Evolutionary conservation across 2,113 vertebrate species (phyloP).

Genomic region (Paraplagusia blochii): DNA sequence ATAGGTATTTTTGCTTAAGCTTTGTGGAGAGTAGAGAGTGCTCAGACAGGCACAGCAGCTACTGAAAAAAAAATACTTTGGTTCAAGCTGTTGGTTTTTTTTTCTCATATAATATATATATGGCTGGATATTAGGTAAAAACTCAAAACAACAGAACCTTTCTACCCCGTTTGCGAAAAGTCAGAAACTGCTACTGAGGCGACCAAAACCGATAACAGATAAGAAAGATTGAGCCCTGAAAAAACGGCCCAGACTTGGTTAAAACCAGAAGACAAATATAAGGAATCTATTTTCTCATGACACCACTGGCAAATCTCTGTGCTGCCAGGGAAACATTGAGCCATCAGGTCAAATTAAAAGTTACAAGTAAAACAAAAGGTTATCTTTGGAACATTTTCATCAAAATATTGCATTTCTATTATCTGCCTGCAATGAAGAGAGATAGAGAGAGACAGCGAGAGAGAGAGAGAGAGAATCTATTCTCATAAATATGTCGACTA

Average conservation of each 20-base stretch:
- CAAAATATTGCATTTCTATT: slow-evolving; percentile 83
- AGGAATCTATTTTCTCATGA: slow-evolving; percentile 37
- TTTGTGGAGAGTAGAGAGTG: slow-evolving; percentile 86
- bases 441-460: too few relatives aligned
- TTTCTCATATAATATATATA: slow-evolving; percentile 56
- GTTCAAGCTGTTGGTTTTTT: slow-evolving; percentile 91
- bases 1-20: slow-evolving; percentile 78
- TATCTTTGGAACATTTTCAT: slow-evolving; percentile 80
- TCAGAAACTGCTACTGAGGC: slow-evolving; percentile 71
- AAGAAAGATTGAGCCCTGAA: slow-evolving; percentile 30
- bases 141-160: slow-evolving; percentile 52
- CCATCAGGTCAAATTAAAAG: slow-evolving; percentile 49
- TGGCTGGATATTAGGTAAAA: slow-evolving; percentile 83
- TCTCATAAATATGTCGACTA: slow-evolving; percentile 81
- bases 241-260: slow-evolving; percentile 34
- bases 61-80: slow-evolving; percentile 97
- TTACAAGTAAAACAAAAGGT: slow-evolving; percentile 54
- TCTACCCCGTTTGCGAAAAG: slow-evolving; percentile 77
- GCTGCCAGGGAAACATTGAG: slow-evolving; percentile 63
- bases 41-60: slow-evolving; percentile 95
- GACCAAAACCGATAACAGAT: slow-evolving; percentile 35
- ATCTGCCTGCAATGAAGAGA: slow-evolving; percentile 71
- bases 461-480: slow-evolving; percentile 46
- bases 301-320: slow-evolving; percentile 25
- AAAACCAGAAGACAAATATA: slow-evolving; percentile 22